Conservation (phyloP, 2,113 vertebrate genomes). For the Catharus minimus region DNA sequence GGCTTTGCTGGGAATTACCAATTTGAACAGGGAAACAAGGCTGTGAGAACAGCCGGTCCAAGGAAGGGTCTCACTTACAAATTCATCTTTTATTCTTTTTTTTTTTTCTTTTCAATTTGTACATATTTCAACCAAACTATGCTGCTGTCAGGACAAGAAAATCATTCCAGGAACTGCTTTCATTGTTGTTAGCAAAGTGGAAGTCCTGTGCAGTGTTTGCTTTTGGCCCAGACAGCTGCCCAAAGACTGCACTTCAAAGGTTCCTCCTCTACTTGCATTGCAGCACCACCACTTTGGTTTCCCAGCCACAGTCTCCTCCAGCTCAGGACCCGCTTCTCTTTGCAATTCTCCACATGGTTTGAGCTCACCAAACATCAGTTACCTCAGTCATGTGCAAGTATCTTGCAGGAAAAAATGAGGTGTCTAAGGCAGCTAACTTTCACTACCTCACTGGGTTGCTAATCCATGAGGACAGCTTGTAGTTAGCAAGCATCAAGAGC, state of each 20-base stretch:
- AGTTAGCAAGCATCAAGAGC: neutral
- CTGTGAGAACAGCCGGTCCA: neutral
- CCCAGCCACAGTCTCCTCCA: neutral
- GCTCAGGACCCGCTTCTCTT: neutral
- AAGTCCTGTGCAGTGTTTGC: slow-evolving; percentile 20
- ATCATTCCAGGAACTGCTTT: slow-evolving; percentile 30
- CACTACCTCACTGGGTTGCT: neutral
- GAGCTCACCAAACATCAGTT: neutral
- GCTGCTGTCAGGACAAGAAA: slow-evolving; percentile 32
- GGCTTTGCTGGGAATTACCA: slow-evolving; percentile 61
- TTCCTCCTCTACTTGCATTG: neutral
- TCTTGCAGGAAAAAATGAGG: neutral
- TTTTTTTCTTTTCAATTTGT: neutral
- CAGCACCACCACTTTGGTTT: neutral
- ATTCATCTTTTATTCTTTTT: neutral
- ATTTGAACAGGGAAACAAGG: slow-evolving; percentile 8
- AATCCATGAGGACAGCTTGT: neutral
- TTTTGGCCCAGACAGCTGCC: slow-evolving; percentile 22
- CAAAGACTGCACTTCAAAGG: slow-evolving; percentile 16
- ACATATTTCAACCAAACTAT: slow-evolving; percentile 7
- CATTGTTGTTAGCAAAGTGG: slow-evolving; percentile 23
- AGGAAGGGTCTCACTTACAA: neutral
- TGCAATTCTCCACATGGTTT: neutral
- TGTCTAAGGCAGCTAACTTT: neutral
- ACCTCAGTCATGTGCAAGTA: neutral